Evolutionary conservation across 2,888 invertebrate species (phyloP), one percentile per base, ranked within the genome.

Genomic region (Papilio elwesi): DNA sequence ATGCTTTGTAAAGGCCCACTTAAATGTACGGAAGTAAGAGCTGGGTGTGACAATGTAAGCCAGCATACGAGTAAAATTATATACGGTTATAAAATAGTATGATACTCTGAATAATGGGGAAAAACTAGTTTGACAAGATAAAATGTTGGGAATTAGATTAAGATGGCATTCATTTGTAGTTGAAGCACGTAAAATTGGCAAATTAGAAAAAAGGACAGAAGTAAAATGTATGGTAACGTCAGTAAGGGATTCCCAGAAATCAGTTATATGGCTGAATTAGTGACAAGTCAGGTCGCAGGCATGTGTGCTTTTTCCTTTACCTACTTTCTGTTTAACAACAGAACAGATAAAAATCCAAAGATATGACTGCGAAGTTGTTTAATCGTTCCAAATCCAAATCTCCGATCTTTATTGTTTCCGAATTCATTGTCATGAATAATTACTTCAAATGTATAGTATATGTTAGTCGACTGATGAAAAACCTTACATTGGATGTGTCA

Each of bases 361-460:
- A 7, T 9, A 43, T 43, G 43, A 43, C n/a, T 62, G 43, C 6
- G 26, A 12, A 13, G 26, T 6, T 26, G 3, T 43, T 62, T 15
- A 62, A 15, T n/a, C 38, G n/a, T 38, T n/a, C 3, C 43, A 13
- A 57, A 26, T 57, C n/a, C 9, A 5, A 9, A 43, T n/a, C 43
- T 62, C 43, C 43, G 15, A 0, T 62, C 38, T 62, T 62, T 38
- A 62, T 62, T 62, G 59, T 62, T 62, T 43, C 43, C 43, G 43
- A 15, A 62, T 62, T 43, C 59, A 62, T 62, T 62, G 43, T 62
- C 43, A 43, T 15, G 43, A n/a, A 15, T 63, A 64, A 49, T 64
- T 26, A 49, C 64, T 48, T 68, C 48, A 59, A 48, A 11, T 26
- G 11, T 68, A 47, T 12, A 16, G 49, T 68, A 55, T 57, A 36